phyloP scores from a whole-genome alignment of 2,797 vertebrate species.

The Paedocypris micromegethes region DNA sequence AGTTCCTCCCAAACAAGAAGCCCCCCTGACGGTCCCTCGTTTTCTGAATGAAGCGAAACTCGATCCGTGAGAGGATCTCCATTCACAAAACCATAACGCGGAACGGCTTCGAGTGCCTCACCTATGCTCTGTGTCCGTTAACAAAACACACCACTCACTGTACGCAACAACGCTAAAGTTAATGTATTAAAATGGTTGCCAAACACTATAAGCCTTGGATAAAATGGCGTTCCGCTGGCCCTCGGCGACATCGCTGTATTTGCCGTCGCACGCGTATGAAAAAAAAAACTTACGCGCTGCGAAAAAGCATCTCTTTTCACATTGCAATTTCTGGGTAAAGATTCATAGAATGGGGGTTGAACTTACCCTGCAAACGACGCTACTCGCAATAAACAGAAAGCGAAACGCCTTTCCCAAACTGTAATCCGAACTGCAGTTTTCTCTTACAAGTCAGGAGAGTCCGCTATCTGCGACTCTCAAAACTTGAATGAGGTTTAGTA shows the following conservation, averaged over 20 bases:
- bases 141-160: background rate
- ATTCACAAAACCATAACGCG: constrained; percentile 69
- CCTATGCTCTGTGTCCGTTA: constrained; percentile 32
- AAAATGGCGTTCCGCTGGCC: constrained; percentile 66
- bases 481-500: constrained; percentile 72
- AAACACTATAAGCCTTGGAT: constrained; percentile 56
- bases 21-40: constrained; percentile 60
- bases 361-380: constrained; percentile 57
- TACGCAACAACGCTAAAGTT: background rate
- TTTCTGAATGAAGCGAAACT: constrained; percentile 79
- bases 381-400: constrained; percentile 6
- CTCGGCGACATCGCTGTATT: constrained; percentile 44
- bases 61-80: constrained; percentile 63
- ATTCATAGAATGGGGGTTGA: background rate
- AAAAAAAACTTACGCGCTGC: constrained; percentile 28
- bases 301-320: constrained; percentile 3
- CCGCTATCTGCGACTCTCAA: constrained; percentile 54
- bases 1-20: constrained; percentile 18
- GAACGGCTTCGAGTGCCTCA: constrained; percentile 31
- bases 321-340: background rate
- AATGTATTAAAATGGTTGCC: constrained; percentile 58
- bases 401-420: constrained; percentile 23
- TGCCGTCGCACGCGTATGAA: constrained; percentile 44
- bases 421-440: constrained; percentile 53
- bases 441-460: constrained; percentile 27